Evolutionary conservation across 2,888 invertebrate species (phyloP).

Genomic region (Spatulosminthurus flaviceps): DNA sequence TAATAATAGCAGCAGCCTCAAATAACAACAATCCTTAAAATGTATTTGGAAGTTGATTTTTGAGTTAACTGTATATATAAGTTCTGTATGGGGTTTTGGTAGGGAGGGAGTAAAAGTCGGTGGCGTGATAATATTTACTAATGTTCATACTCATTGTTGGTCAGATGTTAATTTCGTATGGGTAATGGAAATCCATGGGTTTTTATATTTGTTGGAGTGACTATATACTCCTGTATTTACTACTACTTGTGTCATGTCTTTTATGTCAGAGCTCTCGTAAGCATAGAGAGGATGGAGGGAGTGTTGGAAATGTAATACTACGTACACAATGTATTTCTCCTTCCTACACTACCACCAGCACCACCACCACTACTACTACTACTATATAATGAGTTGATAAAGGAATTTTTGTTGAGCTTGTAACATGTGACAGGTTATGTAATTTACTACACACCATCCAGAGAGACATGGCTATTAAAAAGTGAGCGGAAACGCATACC

Average conservation of each 20-base stretch:
- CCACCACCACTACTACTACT: too few species aligned
- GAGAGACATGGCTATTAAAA: conserved; percentile 30
- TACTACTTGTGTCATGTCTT: conserved; percentile 7
- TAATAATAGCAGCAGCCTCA: too few species aligned
- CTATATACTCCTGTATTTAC: not conserved
- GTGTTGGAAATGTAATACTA: not conserved
- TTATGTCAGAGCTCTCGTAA: too few species aligned
- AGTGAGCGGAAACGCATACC: conserved; percentile 42
- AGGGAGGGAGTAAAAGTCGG: not conserved
- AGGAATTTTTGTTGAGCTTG: conserved; percentile 43
- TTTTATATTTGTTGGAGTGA: not conserved
- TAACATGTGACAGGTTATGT: conserved; percentile 42
- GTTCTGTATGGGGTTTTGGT: too few species aligned
- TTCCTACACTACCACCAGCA: too few species aligned
- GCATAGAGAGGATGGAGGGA: not conserved
- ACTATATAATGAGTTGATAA: conserved; percentile 40
- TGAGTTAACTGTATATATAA: too few species aligned
- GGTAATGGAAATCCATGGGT: not conserved
- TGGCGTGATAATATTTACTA: not conserved
- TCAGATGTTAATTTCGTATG: conserved; percentile 1
- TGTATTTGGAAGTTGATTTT: too few species aligned
- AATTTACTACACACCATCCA: conserved; percentile 42
- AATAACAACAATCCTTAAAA: too few species aligned
- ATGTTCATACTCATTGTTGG: not conserved
- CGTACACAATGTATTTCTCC: not conserved